Percentiles rank a stretch among this genome's conserved stretches.
phyloP scores from a whole-genome alignment of 2,888 invertebrate genomes.

The Conus canariensis region DNA sequence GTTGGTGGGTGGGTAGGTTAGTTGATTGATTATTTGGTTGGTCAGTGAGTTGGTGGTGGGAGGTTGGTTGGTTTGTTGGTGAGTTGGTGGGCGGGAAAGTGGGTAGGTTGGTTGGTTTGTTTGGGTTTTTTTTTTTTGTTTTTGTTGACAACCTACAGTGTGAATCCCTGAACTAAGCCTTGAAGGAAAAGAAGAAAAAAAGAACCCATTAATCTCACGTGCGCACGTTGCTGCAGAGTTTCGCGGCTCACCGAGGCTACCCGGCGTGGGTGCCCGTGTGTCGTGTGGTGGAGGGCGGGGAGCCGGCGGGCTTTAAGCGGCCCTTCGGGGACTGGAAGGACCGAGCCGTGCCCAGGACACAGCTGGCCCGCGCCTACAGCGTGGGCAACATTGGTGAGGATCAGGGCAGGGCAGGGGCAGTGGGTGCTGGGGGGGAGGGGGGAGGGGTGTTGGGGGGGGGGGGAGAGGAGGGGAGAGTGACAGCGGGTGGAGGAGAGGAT shows the following conservation, averaged over 20 bases:
- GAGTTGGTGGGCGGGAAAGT: too few species aligned
- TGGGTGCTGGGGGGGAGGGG: neutral
- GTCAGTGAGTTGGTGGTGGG: too few species aligned
- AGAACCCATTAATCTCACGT: too few species aligned
- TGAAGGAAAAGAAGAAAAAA: too few species aligned
- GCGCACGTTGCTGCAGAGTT: conserved; percentile 46
- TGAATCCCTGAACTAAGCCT: too few species aligned
- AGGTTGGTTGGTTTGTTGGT: too few species aligned
- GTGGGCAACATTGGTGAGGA: conserved; percentile 43
- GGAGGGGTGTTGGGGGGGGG: too few species aligned
- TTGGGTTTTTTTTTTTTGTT: neutral
- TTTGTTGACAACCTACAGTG: too few species aligned
- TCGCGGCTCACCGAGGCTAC: conserved; percentile 58
- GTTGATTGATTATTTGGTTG: too few species aligned
- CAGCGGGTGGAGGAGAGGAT: too few species aligned
- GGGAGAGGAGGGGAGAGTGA: too few species aligned
- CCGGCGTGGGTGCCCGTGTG: conserved; percentile 55
- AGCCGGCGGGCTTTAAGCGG: conserved; percentile 61
- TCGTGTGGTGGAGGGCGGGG: conserved; percentile 63
- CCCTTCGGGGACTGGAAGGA: conserved; percentile 67
- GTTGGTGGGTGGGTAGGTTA: too few species aligned
- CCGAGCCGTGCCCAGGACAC: conserved; percentile 26
- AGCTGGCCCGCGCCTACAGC: conserved; percentile 37
- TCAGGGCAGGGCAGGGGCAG: neutral
- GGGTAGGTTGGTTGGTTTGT: neutral